Base-by-base conservation (phyloP, 2,888 invertebrate species). In the Pandemis corylana region DNA sequence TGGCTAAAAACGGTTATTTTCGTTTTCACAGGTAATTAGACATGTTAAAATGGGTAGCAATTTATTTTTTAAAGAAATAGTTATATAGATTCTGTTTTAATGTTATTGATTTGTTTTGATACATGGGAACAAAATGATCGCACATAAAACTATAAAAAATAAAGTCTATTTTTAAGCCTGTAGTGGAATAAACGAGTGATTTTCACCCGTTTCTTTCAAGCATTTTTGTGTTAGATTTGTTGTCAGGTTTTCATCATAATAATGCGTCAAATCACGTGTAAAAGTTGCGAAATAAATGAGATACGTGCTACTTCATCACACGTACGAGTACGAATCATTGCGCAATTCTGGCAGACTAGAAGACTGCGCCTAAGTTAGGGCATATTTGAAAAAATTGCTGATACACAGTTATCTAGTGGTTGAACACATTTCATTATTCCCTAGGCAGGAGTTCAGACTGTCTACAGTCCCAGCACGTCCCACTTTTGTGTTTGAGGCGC, bases 401-500 rank as follows among this genome's bases (percentile, higher is more conserved):
- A n/a, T 72, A 72, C 53, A 44, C 53, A 28, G 59, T 15, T 65
- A 64, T 64, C 20, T 13, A 49, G 15, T 49, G 62, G 36, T 72
- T 44, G 36, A 59, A 64, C 20, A 42, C 49, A 9, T 66, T 46
- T 49, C 53, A 56, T 63, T 68, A 65, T 65, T 49, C 41, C 20
- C 36, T 59, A 49, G 56, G 10, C 36, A 12, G 5, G 15, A 64
- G 46, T 10, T 44, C 7, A n/a, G 64, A 13, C 3, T 64, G n/a
- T 61, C 56, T 28, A 0, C 61, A 74, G 70, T 69, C 74, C 28
- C 9, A 9, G 53, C 74, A 70, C 74, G 74, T 70, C 49, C 44
- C 36, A 66, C 36, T 69, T 53, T 74, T 41, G 69, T 74, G 74
- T 70, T 74, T 70, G 70, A 74, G 15, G 36, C 44, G 61, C 66